These are phyloP conservation scores for Euborellia annulipes DNA, from an alignment of 1,140 invertebrate species.

Conservation along the genomic window DNA sequence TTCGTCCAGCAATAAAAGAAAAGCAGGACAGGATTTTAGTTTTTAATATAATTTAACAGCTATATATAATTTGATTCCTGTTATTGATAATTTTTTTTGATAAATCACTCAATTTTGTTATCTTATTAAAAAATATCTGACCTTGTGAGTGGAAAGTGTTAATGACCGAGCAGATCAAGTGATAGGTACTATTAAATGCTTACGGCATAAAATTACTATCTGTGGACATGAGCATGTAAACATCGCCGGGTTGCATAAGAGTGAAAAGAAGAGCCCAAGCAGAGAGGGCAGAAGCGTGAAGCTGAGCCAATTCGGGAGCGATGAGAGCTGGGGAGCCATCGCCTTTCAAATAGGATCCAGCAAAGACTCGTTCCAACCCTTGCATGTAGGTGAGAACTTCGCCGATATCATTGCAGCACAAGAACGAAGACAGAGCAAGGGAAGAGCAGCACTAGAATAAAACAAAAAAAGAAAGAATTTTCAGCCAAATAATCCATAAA, in stretches of 20 bases:
- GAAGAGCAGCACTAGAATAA: slow-evolving; percentile 62
- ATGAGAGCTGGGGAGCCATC: slow-evolving; percentile 53
- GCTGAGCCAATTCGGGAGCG: slow-evolving; percentile 43
- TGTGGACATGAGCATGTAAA: slow-evolving; percentile 32
- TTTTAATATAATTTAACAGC: too few relatives aligned
- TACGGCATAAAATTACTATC: slow-evolving; percentile 31
- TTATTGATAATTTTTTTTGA: too few relatives aligned
- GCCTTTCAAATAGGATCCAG: slow-evolving; percentile 64
- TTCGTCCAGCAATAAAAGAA: too few relatives aligned
- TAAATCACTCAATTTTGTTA: too few relatives aligned
- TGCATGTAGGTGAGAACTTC: slow-evolving; percentile 56
- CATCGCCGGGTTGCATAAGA: slow-evolving; percentile 48
- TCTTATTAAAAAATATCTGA: too few relatives aligned
- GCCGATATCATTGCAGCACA: slow-evolving; percentile 55
- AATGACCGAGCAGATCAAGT: too few relatives aligned
- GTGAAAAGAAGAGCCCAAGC: slow-evolving; percentile 77
- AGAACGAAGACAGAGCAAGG: slow-evolving; percentile 65
- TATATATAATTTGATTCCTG: too few relatives aligned
- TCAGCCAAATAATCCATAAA: too few relatives aligned
- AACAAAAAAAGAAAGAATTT: slow-evolving; percentile 6
- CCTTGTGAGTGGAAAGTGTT: too few relatives aligned
- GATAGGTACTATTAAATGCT: too few relatives aligned
- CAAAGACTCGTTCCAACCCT: slow-evolving; percentile 66
- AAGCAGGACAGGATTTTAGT: too few relatives aligned
- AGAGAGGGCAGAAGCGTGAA: slow-evolving; percentile 65